These are phyloP conservation scores for Cheilosia pagana DNA, from an alignment of 2,888 invertebrate species.

Conservation along the genomic window DNA sequence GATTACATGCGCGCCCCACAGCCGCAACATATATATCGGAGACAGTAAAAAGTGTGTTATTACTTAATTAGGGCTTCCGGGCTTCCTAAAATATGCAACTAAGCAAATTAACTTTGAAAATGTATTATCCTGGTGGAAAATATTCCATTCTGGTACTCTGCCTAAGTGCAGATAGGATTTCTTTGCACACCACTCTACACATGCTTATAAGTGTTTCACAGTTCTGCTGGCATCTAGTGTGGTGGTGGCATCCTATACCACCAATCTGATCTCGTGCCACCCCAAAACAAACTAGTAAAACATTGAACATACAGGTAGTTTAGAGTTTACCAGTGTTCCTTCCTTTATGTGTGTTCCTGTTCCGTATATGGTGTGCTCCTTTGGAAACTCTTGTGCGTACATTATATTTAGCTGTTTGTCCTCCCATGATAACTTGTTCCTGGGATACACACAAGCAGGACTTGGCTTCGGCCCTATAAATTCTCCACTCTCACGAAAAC, in stretches of 20 bases:
- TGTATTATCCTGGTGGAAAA: constrained; percentile 56
- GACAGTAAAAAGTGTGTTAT: constrained; percentile 69
- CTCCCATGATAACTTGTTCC: constrained; percentile 45
- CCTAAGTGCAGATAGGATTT: constrained; percentile 43
- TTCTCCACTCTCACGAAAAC: constrained; percentile 59
- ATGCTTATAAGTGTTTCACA: constrained; percentile 24
- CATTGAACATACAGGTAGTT: constrained; percentile 62
- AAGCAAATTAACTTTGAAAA: constrained; percentile 73
- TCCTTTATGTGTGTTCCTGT: constrained; percentile 16
- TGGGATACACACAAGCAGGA: neutral
- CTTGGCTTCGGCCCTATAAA: constrained; percentile 37
- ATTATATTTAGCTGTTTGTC: constrained; percentile 61
- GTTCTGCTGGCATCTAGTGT: constrained; percentile 12
- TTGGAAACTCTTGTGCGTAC: constrained; percentile 62
- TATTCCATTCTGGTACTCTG: constrained; percentile 29
- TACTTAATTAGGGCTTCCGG: constrained; percentile 71
- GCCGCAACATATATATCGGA: constrained; percentile 25
- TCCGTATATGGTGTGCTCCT: constrained; percentile 11
- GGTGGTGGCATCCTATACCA: neutral
- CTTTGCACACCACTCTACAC: constrained; percentile 25
- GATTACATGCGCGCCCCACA: constrained; percentile 29
- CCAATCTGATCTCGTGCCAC: constrained; percentile 12
- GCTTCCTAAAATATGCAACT: constrained; percentile 64
- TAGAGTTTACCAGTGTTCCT: constrained; percentile 61
- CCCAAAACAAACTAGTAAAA: constrained; percentile 45